Evolutionary conservation across 2,113 vertebrate genomes (phyloP).

Genomic region (Syrmaticus mikado): DNA sequence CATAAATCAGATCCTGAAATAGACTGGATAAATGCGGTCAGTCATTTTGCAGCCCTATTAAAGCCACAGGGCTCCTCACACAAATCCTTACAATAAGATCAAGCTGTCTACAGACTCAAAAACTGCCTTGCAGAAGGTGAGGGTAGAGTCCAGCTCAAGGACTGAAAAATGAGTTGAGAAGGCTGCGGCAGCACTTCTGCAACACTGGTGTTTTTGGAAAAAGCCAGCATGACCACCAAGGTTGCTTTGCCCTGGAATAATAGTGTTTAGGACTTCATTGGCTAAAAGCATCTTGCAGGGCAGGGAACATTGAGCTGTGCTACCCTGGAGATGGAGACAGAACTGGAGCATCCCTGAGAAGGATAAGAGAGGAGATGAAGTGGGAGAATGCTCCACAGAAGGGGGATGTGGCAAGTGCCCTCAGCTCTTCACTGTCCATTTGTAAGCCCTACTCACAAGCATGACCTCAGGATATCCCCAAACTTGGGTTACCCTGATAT

Average conservation of each 20-base stretch:
- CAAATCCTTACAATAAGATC: background rate
- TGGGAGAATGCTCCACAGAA: background rate
- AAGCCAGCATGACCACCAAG: background rate
- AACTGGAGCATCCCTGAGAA: background rate
- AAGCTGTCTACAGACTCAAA: background rate
- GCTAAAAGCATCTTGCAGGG: background rate
- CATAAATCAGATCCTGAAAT: background rate
- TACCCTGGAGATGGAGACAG: background rate
- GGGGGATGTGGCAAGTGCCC: background rate
- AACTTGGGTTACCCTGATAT: background rate
- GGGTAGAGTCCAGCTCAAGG: background rate
- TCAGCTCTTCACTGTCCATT: background rate
- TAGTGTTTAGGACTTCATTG: accelerated
- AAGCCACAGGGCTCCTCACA: background rate
- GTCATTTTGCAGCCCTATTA: background rate
- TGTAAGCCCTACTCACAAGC: background rate
- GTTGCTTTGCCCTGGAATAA: background rate
- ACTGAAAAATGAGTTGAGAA: background rate
- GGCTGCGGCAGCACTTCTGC: background rate
- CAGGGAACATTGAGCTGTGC: background rate
- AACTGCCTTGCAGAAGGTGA: background rate
- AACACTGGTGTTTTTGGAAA: background rate
- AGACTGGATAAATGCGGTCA: background rate
- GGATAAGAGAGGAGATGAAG: background rate
- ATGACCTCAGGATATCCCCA: background rate